Base-by-base conservation (phyloP, 2,888 invertebrate species). In the Podotricha telesiphe region DNA sequence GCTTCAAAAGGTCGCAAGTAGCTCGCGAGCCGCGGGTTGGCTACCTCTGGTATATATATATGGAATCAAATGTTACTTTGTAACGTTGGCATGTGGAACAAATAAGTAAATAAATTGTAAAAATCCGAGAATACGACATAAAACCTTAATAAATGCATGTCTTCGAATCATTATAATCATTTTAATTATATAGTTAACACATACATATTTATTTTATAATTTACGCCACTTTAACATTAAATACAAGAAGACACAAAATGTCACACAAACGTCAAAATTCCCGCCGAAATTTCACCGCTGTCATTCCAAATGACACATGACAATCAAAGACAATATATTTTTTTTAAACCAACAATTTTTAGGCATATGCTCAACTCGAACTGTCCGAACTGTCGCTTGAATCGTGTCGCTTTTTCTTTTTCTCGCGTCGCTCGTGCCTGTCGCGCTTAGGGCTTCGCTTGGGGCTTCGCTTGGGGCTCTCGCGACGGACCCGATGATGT, bases 401-500 rank as follows among this genome's bases (percentile, higher is more conserved):
- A 1, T 86, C 82, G 6, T 82, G 83, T 73, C 83, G 86, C 65
- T 83, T 86, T 73, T 88, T 70, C 82, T 82, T 75, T 82, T 88
- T 82, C 55, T 82, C 80, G 47, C 82, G 83, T 75, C 78, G 84
- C 45, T 78, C 82, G 51, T 82, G 77, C 72, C 83, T 83, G 62
- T 79, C 78, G 61, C 74, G 79, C 68, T 77, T 80, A 62, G 82
- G 59, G 62, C 78, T 77, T 62, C 74, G 79, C 69, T 77, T 79
- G 56, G 82, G 85, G 75, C 84, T 85, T 55, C 84, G 80, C 66
- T 80, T 84, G 1, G 89, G 90, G 78, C 90, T 90, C 22, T 88
- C 90, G 74, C 89, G 84, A 63, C 90, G 84, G 70, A 89, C 84
- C 47, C 91, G 85, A 70, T 92, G 89, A 86, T 93, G 93, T 93